A percentile compares a stretch with the other conserved stretches of the same genome.
Conservation (phyloP, 2,113 vertebrate species). For the Cyphomyrus discorhynchus region DNA sequence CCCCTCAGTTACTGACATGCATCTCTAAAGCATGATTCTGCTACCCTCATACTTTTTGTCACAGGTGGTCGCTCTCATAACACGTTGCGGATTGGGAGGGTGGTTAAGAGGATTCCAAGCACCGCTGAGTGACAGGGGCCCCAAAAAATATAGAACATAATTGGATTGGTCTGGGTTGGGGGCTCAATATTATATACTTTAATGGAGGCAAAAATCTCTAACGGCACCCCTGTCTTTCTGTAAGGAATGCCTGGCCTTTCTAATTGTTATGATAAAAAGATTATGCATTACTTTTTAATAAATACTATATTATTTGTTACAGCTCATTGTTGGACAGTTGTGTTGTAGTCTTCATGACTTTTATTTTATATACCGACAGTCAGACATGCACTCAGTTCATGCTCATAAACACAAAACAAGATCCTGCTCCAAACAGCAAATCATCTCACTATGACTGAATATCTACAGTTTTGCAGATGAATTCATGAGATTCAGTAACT, state of each 20-base stretch:
- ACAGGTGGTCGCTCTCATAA: background rate
- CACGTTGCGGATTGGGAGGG: background rate
- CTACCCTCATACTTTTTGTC: background rate
- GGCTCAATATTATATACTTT: background rate
- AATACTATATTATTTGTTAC: background rate
- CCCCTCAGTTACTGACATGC: background rate
- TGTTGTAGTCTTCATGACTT: background rate
- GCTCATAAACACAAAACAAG: background rate
- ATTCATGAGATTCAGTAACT: background rate
- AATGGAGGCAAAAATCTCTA: background rate
- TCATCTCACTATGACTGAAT: background rate
- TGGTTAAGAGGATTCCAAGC: background rate
- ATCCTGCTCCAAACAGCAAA: background rate
- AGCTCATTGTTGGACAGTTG: background rate
- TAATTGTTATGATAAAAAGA: background rate
- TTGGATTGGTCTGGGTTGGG: background rate
- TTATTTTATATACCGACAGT: background rate
- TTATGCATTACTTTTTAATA: background rate
- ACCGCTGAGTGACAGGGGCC: background rate
- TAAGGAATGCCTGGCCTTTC: background rate
- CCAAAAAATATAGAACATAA: background rate
- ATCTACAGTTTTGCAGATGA: background rate
- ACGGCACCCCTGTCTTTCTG: background rate
- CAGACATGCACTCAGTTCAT: background rate
- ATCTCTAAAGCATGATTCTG: background rate